phyloP scores from a whole-genome alignment of 2,113 vertebrate species.

The Vicugna pacos region DNA sequence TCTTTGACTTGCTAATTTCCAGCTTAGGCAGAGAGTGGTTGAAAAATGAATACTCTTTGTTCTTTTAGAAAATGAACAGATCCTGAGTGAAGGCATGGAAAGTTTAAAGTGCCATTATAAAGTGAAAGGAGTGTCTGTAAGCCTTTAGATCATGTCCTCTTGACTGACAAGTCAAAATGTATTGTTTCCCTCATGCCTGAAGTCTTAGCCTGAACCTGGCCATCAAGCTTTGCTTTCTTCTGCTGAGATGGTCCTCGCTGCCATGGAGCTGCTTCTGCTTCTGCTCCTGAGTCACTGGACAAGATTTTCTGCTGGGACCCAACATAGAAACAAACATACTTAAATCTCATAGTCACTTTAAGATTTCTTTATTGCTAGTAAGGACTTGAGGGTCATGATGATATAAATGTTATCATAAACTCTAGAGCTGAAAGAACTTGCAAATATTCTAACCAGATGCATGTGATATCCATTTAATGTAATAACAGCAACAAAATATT shows the following conservation, averaged over 20 bases:
- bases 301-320: constrained; percentile 1
- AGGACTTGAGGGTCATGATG: background rate
- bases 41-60: constrained; percentile 72
- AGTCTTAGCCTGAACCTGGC: background rate
- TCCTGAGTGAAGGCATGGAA: constrained; percentile 66
- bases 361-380: background rate
- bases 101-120: constrained; percentile 14
- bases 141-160: background rate
- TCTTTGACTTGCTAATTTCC: constrained; percentile 71
- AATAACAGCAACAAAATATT: background rate
- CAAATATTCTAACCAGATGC: background rate
- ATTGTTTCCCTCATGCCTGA: background rate
- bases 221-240: background rate
- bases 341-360: background rate
- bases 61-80: constrained; percentile 70
- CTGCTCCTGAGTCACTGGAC: background rate
- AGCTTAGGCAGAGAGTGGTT: constrained; percentile 4
- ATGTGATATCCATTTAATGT: background rate
- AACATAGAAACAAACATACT: background rate
- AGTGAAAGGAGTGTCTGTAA: constrained; percentile 19
- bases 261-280: background rate
- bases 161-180: background rate
- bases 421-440: background rate
- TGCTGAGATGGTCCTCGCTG: background rate
- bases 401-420: constrained; percentile 17